Conservation (phyloP, 35 echinoderm and acorn worm genomes). For the Acanthaster planci region DNA sequence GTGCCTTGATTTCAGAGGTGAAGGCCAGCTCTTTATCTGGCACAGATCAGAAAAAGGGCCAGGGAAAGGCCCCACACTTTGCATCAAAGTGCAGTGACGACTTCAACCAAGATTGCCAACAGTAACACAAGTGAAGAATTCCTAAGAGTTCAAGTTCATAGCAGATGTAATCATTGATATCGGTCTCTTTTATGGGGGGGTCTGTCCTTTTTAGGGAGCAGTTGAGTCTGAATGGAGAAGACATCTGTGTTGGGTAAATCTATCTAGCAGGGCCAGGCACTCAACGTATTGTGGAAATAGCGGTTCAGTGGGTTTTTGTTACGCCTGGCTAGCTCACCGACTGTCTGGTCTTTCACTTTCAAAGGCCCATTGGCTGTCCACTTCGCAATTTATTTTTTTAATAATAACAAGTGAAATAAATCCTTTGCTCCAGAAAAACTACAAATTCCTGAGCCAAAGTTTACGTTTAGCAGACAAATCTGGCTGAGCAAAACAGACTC, state of each 20-base stretch:
- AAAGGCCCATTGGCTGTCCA: too few relatives aligned
- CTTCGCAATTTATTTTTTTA: too few relatives aligned
- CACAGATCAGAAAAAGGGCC: background rate
- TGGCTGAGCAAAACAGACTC: too few relatives aligned
- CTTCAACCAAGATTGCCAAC: background rate
- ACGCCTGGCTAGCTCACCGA: background rate
- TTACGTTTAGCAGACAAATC: too few relatives aligned
- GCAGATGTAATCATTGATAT: background rate
- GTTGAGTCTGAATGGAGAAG: background rate
- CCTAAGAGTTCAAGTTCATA: background rate
- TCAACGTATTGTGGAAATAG: background rate
- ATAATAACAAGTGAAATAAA: too few relatives aligned
- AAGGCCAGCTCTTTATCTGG: too few relatives aligned
- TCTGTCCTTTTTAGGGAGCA: too few relatives aligned
- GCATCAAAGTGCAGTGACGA: background rate
- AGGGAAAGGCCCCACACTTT: background rate
- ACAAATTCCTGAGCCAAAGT: too few relatives aligned
- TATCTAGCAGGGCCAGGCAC: background rate
- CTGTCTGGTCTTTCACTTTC: background rate
- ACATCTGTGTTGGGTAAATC: conserved; percentile 14
- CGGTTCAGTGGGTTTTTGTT: background rate
- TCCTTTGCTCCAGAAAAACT: too few relatives aligned
- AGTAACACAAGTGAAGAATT: background rate
- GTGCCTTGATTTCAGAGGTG: too few relatives aligned
- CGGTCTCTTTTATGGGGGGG: background rate